Evolutionary conservation across 2,888 invertebrate genomes (phyloP).

Genomic region (Amiota communis): DNA sequence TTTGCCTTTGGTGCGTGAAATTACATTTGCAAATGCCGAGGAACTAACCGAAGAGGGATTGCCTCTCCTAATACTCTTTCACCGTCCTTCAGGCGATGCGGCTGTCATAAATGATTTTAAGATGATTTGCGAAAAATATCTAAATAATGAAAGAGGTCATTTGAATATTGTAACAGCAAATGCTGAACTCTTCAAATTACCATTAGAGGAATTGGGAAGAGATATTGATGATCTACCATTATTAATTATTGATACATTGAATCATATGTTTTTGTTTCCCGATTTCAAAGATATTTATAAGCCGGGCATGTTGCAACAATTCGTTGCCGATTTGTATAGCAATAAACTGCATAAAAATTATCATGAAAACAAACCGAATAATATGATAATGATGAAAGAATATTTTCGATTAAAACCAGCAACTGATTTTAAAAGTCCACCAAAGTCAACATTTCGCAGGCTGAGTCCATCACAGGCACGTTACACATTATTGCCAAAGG

Average conservation of each 20-base stretch:
- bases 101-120: conserved; percentile 87
- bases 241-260: conserved; percentile 96
- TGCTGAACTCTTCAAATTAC: conserved; percentile 93
- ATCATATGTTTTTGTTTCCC: conserved; percentile 97
- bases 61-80: conserved; percentile 96
- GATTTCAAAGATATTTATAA: conserved; percentile 82
- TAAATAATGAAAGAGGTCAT: conserved; percentile 88
- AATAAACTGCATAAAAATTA: conserved; percentile 96
- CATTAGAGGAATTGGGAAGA: conserved; percentile 95
- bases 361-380: conserved; percentile 88
- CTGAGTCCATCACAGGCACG: conserved; percentile 93
- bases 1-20: conserved; percentile 93
- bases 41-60: conserved; percentile 96
- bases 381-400: conserved; percentile 76
- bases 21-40: conserved; percentile 99
- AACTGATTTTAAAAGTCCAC: conserved; percentile 75
- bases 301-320: conserved; percentile 86
- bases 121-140: conserved; percentile 81
- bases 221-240: conserved; percentile 88
- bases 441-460: conserved; percentile 95
- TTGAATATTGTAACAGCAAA: conserved; percentile 96
- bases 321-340: conserved; percentile 89
- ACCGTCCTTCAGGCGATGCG: conserved; percentile 80
- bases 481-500: conserved; percentile 81
- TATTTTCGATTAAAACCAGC: conserved; percentile 62